A percentile compares a stretch with the other conserved stretches of the same genome.
phyloP scores from a whole-genome alignment of 2,888 invertebrate species.

The Drosophila austrosaltans region DNA sequence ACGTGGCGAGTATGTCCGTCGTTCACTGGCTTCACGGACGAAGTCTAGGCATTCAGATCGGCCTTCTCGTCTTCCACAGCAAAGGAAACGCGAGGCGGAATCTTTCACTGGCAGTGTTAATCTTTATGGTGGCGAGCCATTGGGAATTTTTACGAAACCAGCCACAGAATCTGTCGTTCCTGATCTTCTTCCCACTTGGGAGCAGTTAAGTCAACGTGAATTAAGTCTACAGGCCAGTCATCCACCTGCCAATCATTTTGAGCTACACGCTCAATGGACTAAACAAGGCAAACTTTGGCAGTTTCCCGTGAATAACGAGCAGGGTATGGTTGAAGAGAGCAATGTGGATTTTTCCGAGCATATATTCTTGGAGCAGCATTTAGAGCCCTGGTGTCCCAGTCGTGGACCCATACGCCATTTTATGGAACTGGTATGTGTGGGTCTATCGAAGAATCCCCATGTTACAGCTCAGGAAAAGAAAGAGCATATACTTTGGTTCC shows the following conservation, averaged over 20 bases:
- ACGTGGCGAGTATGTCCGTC: conserved; percentile 83
- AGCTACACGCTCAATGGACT: conserved; percentile 97
- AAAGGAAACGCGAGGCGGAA: conserved; percentile 68
- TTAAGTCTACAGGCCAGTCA: conserved; percentile 87
- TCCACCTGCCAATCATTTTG: conserved; percentile 94
- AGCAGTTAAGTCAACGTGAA: conserved; percentile 87
- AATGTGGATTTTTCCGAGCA: conserved; percentile 95
- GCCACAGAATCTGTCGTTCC: conserved; percentile 45
- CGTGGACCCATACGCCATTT: conserved; percentile 96
- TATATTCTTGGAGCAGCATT: conserved; percentile 93
- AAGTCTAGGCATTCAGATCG: conserved; percentile 34
- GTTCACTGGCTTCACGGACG: conserved; percentile 69
- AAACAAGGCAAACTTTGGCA: conserved; percentile 97
- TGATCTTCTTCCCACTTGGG: conserved; percentile 87
- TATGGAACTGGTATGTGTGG: conserved; percentile 97
- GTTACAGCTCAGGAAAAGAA: conserved; percentile 93
- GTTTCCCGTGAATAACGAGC: conserved; percentile 98
- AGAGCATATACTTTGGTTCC: conserved; percentile 96
- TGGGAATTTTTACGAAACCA: conserved; percentile 87
- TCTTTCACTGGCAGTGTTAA: conserved; percentile 84
- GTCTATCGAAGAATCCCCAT: conserved; percentile 97
- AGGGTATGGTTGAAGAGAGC: conserved; percentile 89
- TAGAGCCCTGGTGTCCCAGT: conserved; percentile 95
- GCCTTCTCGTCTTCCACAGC: conserved; percentile 43
- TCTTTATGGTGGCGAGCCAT: conserved; percentile 86